A percentile compares a stretch with the other conserved stretches of the same genome.
These are phyloP conservation scores for Spheniscus mendiculus DNA, from an alignment of 2,113 vertebrate genomes.

Conservation along the genomic window DNA sequence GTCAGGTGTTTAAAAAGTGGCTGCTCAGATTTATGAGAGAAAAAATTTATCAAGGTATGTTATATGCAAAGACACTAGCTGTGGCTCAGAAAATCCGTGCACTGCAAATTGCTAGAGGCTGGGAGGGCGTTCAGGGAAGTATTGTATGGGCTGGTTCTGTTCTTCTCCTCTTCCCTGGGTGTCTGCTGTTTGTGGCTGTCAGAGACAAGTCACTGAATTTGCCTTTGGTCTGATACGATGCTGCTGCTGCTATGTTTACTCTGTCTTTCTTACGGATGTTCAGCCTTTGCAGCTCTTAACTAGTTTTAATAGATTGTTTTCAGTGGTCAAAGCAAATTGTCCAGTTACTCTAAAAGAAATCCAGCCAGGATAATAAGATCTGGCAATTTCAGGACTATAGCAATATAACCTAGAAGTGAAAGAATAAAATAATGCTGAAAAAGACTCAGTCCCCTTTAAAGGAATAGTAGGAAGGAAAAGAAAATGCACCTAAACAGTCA, in stretches of 20 bases:
- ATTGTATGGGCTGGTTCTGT: neutral
- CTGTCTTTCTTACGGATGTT: neutral
- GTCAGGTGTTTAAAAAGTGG: neutral
- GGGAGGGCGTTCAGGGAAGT: neutral
- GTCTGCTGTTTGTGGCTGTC: neutral
- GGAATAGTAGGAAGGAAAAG: neutral
- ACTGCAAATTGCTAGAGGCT: neutral
- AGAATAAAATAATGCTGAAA: neutral
- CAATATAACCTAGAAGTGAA: neutral
- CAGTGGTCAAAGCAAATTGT: neutral
- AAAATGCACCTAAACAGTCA: conserved; percentile 49
- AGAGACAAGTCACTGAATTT: neutral
- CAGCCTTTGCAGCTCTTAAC: neutral
- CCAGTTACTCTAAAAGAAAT: conserved; percentile 1
- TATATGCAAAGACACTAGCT: neutral
- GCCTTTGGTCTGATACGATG: neutral
- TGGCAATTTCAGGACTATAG: neutral
- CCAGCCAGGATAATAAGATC: neutral
- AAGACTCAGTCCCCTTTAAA: conserved; percentile 38
- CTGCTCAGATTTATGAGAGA: neutral
- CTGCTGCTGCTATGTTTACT: neutral
- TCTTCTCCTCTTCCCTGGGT: neutral
- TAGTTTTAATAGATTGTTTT: conserved; percentile 11
- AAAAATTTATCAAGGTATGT: neutral
- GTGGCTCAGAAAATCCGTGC: neutral